These are phyloP conservation scores for Cinclus mexicanus DNA, from an alignment of 2,113 vertebrate genomes.

Conservation along the genomic window DNA sequence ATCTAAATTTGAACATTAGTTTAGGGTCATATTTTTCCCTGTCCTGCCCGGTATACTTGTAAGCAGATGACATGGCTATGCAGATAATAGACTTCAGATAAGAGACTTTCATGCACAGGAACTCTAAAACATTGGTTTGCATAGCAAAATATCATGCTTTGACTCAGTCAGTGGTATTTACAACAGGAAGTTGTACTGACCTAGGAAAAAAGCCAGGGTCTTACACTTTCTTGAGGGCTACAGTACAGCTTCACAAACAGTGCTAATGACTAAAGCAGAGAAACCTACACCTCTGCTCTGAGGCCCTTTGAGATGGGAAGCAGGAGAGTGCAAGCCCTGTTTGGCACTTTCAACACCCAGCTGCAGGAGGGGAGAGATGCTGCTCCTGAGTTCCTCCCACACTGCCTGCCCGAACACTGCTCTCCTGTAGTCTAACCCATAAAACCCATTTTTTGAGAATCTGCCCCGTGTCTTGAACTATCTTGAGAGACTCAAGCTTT, in stretches of 20 bases:
- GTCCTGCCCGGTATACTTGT: not conserved
- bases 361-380: not conserved
- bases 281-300: not conserved
- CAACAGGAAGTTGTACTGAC: not conserved
- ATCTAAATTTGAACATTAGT: slow-evolving; percentile 54
- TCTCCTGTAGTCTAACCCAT: not conserved
- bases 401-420: not conserved
- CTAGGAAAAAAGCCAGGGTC: not conserved
- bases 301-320: not conserved
- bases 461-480: not conserved
- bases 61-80: not conserved
- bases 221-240: not conserved
- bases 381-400: not conserved
- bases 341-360: not conserved
- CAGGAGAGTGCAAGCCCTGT: not conserved
- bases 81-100: not conserved
- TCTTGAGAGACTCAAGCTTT: not conserved
- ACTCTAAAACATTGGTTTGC: not conserved
- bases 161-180: not conserved
- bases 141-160: not conserved
- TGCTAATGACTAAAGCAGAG: not conserved
- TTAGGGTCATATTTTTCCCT: slow-evolving; percentile 31
- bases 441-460: not conserved
- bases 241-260: not conserved
- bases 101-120: not conserved